These are phyloP conservation scores for Portevinia maculata DNA, from an alignment of 2,888 invertebrate species.

Conservation along the genomic window DNA sequence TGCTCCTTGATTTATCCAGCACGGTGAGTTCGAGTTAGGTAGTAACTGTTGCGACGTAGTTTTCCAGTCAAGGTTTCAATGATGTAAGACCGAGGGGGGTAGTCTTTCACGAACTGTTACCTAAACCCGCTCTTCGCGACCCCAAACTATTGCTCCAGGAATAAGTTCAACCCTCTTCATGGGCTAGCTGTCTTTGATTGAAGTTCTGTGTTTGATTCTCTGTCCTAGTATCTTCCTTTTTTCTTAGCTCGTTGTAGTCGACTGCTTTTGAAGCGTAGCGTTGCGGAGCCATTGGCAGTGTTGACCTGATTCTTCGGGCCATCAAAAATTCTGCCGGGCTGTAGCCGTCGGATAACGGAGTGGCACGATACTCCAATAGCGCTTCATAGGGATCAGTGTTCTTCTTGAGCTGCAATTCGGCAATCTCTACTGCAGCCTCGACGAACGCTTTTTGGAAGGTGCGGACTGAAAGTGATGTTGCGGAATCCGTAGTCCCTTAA, in stretches of 20 bases:
- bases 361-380: too few species aligned
- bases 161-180: not conserved
- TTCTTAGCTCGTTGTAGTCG: not conserved
- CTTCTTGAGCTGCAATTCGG: slow-evolving; percentile 20
- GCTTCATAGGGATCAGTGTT: slow-evolving; percentile 10
- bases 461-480: slow-evolving; percentile 25
- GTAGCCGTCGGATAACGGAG: too few species aligned
- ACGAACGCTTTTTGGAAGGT: slow-evolving; percentile 10
- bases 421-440: slow-evolving; percentile 11
- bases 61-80: slow-evolving; percentile 12
- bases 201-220: slow-evolving; percentile 8
- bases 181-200: not conserved
- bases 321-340: slow-evolving; percentile 57
- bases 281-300: slow-evolving; percentile 24
- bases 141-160: slow-evolving; percentile 24
- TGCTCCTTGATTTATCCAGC: not conserved
- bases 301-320: slow-evolving; percentile 30
- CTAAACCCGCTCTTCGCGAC: slow-evolving; percentile 11
- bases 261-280: too few species aligned
- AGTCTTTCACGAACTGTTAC: slow-evolving; percentile 16
- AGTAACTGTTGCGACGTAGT: slow-evolving; percentile 7
- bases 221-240: slow-evolving; percentile 4
- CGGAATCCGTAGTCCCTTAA: too few species aligned
- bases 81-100: slow-evolving; percentile 15
- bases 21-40: slow-evolving; percentile 6